These are phyloP conservation scores for Sebastes diaconus DNA, from an alignment of 2,797 vertebrate genomes.

Conservation along the genomic window DNA sequence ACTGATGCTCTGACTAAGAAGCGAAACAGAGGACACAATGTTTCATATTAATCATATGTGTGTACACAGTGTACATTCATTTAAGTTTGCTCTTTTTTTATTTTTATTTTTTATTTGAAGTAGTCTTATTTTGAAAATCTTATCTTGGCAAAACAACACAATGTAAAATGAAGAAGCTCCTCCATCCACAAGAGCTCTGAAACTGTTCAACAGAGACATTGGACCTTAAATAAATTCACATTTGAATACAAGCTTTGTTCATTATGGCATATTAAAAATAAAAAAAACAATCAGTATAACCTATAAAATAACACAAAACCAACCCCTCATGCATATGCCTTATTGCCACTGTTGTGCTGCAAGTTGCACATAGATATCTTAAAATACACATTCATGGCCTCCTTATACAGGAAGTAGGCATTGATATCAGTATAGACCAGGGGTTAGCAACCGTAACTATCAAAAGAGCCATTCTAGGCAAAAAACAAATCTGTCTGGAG, in stretches of 20 bases:
- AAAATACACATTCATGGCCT: neutral
- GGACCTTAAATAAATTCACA: neutral
- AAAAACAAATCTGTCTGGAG: no score
- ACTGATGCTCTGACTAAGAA: neutral
- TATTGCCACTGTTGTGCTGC: neutral
- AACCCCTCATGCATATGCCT: neutral
- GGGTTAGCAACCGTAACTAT: no score
- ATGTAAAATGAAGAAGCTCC: neutral
- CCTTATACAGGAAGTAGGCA: neutral
- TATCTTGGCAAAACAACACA: neutral
- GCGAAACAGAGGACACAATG: neutral
- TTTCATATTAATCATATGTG: neutral
- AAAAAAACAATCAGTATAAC: neutral
- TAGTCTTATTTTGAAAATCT: slow-evolving; percentile 29
- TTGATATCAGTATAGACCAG: neutral
- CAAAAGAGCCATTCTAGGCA: no score
- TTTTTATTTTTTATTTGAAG: neutral
- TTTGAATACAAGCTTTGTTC: neutral
- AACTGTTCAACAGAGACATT: neutral
- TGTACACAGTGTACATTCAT: neutral
- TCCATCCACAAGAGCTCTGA: no score
- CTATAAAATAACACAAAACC: neutral
- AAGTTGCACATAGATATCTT: neutral
- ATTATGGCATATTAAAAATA: neutral
- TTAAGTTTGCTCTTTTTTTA: neutral